Percentiles rank a stretch among this genome's conserved stretches.
phyloP scores from a whole-genome alignment of 2,888 invertebrate species.

The Parnassius mnemosyne region DNA sequence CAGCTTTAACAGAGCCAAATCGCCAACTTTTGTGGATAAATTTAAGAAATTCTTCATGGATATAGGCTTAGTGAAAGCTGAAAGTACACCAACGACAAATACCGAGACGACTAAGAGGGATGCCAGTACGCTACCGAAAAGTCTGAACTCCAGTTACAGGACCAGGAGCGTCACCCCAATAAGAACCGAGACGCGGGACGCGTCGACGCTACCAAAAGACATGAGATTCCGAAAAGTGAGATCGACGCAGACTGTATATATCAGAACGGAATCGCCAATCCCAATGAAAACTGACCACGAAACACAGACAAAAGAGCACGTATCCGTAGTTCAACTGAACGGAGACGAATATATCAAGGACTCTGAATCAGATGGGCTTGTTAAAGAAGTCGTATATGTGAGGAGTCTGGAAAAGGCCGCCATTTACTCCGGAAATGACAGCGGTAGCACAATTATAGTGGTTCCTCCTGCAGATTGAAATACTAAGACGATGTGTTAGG shows the following conservation, averaged over 20 bases:
- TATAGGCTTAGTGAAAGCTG: slow-evolving; percentile 63
- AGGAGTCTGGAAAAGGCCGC: slow-evolving; percentile 61
- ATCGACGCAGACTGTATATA: slow-evolving; percentile 71
- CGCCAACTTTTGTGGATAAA: slow-evolving; percentile 72
- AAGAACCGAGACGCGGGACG: slow-evolving; percentile 51
- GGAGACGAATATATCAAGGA: slow-evolving; percentile 59
- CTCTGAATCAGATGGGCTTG: slow-evolving; percentile 48
- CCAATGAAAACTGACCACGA: slow-evolving; percentile 40
- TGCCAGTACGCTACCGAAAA: slow-evolving; percentile 62
- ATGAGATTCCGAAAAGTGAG: slow-evolving; percentile 70
- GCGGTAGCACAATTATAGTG: slow-evolving; percentile 70
- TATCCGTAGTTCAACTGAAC: slow-evolving; percentile 66
- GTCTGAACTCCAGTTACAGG: slow-evolving; percentile 59
- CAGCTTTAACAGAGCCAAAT: slow-evolving; percentile 67
- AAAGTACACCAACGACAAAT: slow-evolving; percentile 40
- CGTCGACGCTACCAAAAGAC: slow-evolving; percentile 69
- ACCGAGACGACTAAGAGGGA: slow-evolving; percentile 30
- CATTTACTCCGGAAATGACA: slow-evolving; percentile 61
- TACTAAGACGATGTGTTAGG: slow-evolving; percentile 21
- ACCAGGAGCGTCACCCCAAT: slow-evolving; percentile 59
- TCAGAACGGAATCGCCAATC: slow-evolving; percentile 59
- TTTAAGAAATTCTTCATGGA: slow-evolving; percentile 73
- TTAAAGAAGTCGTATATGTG: slow-evolving; percentile 61
- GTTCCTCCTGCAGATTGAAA: slow-evolving; percentile 72
- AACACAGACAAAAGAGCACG: slow-evolving; percentile 57